Conservation (phyloP, 1,140 invertebrate genomes). For the Wiebesia pumilae region DNA sequence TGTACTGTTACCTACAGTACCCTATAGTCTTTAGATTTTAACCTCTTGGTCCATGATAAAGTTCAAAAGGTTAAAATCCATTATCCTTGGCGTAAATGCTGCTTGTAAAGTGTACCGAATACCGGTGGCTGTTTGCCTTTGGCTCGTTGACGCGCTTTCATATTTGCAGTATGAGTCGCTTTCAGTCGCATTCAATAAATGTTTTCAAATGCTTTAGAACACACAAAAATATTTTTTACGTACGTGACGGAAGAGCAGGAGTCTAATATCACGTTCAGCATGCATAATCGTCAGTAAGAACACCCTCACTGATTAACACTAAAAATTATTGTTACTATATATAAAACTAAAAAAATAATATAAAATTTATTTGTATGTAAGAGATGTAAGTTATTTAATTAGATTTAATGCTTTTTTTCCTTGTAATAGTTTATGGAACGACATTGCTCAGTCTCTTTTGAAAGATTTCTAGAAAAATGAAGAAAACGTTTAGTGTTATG, state of each 20-base stretch:
- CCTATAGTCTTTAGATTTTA: too few relatives aligned
- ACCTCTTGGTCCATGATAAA: too few relatives aligned
- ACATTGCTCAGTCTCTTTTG: not conserved
- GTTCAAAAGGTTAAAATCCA: not conserved
- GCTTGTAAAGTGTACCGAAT: not conserved
- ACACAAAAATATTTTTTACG: not conserved
- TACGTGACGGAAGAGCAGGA: too few relatives aligned
- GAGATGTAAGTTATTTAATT: too few relatives aligned
- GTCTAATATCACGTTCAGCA: too few relatives aligned
- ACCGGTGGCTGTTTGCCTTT: not conserved
- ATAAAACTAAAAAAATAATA: too few relatives aligned
- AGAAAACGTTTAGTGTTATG: constrained; percentile 53
- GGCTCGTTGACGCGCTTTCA: not conserved
- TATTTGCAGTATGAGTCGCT: not conserved
- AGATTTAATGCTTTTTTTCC: too few relatives aligned
- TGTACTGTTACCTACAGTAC: too few relatives aligned
- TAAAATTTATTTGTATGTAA: too few relatives aligned
- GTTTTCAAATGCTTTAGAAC: not conserved
- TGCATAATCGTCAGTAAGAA: too few relatives aligned
- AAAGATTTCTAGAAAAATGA: not conserved
- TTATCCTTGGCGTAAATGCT: not conserved
- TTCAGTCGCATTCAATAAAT: not conserved
- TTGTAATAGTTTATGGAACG: not conserved
- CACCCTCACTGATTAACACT: too few relatives aligned
- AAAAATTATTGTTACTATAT: too few relatives aligned